Evolutionary conservation across 2,888 invertebrate genomes (phyloP).

Genomic region (Nephrotoma guestfalica): DNA sequence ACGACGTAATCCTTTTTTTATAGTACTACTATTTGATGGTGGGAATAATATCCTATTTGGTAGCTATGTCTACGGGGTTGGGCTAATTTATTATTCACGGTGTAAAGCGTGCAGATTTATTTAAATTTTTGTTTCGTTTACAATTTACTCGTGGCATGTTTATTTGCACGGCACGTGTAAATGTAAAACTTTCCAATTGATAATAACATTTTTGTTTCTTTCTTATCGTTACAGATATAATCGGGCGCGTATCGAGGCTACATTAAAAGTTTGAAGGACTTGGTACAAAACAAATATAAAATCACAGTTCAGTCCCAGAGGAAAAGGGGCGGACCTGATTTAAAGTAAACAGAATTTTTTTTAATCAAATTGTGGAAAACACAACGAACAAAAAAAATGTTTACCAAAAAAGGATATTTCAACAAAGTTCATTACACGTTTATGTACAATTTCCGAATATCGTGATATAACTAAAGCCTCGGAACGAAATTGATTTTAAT

Average conservation of each 20-base stretch:
- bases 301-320: background rate
- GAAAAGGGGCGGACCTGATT: background rate
- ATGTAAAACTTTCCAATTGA: no score
- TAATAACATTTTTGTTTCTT: background rate
- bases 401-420: background rate
- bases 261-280: background rate
- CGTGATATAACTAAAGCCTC: conserved; percentile 17
- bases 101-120: background rate
- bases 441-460: conserved; percentile 9
- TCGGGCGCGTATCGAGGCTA: background rate
- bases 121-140: no score
- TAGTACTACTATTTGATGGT: background rate
- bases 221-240: background rate
- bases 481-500: conserved; percentile 11
- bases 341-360: background rate
- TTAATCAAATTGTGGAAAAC: background rate
- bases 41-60: background rate
- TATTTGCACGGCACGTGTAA: no score
- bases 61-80: background rate
- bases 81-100: background rate
- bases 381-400: background rate
- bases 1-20: background rate
- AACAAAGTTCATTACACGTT: background rate
- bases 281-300: background rate
- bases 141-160: no score